Evolutionary conservation across 1,140 invertebrate species (phyloP), one percentile per base, ranked within the genome.

Genomic region (Oscheius sp.): DNA sequence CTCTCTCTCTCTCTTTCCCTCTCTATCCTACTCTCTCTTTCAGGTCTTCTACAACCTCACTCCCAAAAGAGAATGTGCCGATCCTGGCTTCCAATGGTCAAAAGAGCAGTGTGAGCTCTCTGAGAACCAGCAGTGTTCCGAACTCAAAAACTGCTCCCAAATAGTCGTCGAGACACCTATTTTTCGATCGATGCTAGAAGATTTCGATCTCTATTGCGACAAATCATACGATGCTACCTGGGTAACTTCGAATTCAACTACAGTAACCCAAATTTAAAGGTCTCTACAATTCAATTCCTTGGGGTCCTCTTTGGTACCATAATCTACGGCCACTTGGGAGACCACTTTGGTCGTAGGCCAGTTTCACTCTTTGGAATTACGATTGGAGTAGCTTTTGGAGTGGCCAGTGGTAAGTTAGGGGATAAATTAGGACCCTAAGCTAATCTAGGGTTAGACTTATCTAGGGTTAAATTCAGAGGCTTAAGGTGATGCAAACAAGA

Each of bases 311-410:
- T 67, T 23, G 71, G 71, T 23, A 65, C 71, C 3, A 26, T 73
- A 3, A 49, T 46, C 45, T 73, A 73, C 28, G 71, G 71, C 32
- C 71, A 73, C 69, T n/a, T 73, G 65, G 71, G 71, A 23, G 71
- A 73, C 35, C 34, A 73, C 42, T 73, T 73, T 23, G 71, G 71
- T 2, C 49, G 71, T 49, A 73, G 61, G 52, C 63, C 66, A 0
- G 71, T 73, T 23, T 73, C 71, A 26, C 42, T 73, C 18, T 31
- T 73, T 15, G 71, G 71, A 15, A 68, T 73, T 28, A 23, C 38
- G 0, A 28, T 73, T n/a, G 71, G 71, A 58, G 69, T 73, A 26
- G 3, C 31, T n/a, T 73, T 73, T 20, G 71, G 65, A 32, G 42
- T 59, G 31, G 71, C 71, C 18, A 46, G 66, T 42, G 71, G 71